phyloP scores from a whole-genome alignment of 2,113 vertebrate species.

The Eulacestoma nigropectus region DNA sequence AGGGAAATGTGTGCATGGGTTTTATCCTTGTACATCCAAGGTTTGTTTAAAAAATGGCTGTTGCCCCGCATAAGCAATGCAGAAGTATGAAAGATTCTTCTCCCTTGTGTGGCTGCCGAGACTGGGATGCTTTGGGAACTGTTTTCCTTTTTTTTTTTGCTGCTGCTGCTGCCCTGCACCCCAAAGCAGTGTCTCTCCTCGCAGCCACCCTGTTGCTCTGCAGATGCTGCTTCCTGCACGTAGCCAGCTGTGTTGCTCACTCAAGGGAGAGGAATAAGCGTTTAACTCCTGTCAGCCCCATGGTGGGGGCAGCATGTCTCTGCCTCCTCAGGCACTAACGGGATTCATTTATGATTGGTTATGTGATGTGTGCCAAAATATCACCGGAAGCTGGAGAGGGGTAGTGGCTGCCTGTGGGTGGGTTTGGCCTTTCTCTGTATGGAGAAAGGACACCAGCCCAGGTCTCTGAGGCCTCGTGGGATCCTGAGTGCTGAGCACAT shows the following conservation, averaged over 20 bases:
- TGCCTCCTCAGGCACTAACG: rapidly evolving
- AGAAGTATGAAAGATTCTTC: background rate
- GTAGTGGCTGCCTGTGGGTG: background rate
- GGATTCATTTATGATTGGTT: background rate
- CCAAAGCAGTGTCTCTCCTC: background rate
- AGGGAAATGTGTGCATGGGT: background rate
- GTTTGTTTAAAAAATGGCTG: background rate
- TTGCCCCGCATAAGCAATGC: background rate
- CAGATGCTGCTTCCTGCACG: background rate
- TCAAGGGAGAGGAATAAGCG: background rate
- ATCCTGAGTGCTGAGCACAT: background rate
- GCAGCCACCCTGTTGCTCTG: background rate
- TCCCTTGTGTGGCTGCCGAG: background rate
- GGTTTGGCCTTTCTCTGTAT: background rate
- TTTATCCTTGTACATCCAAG: background rate
- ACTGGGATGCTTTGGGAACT: background rate
- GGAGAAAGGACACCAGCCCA: background rate
- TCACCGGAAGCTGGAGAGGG: background rate
- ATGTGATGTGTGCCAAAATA: background rate
- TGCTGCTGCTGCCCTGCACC: background rate
- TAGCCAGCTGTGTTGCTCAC: background rate
- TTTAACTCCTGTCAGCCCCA: background rate
- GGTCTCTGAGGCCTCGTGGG: rapidly evolving
- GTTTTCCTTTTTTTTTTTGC: background rate
- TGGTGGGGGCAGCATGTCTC: background rate